Evolutionary conservation across 2,113 vertebrate genomes (phyloP), one percentile per base, ranked within the genome.

Genomic region (Machaerirhynchus nigripectus): DNA sequence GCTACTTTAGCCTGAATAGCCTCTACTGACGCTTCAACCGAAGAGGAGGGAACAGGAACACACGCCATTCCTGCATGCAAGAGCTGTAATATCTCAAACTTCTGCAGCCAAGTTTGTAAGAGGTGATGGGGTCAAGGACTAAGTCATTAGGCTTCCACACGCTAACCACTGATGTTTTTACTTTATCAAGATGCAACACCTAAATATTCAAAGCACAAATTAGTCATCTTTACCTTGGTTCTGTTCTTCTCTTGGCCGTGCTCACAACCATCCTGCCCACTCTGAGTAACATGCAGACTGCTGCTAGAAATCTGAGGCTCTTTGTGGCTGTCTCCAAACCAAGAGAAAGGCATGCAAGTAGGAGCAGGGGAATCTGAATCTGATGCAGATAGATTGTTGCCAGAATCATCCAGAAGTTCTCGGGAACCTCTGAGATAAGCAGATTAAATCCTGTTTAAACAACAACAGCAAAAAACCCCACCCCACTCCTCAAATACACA

Each of bases 341-440:
- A 99, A 95, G 98, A 99, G 97, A 99, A 99, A 73, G 99, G 99
- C 98, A 99, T 99, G 74, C 99, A 99, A 61, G 99, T 99, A 24
- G 99, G 99, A 93, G 98, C 98, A 81, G 99, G 98, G 11, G 98
- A 98, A 97, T 99, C 98, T 2, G 99, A 99, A 68, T 99, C 99
- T 16, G 99, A 98, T 22, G 99, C 98, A 53, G 98, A 99, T 5
- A 99, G 74, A 87, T 98, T 98, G 81, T 98, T 98, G 84, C 98
- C 98, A 59, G 98, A 98, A 67, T 99, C 98, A 50, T 99, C 98
- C 90, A 99, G 95, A 87, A 99, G 95, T 88, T 99, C 99, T 22
- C 98, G 97, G 3, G 99, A 99, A 23, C 99, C 98, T 95, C 99
- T 99, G 87, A 90, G 94, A 79, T 21, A 92, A 88, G 8, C 21